phyloP scores from a whole-genome alignment of 1,140 invertebrate species.

The Brachionus manjavacas region DNA sequence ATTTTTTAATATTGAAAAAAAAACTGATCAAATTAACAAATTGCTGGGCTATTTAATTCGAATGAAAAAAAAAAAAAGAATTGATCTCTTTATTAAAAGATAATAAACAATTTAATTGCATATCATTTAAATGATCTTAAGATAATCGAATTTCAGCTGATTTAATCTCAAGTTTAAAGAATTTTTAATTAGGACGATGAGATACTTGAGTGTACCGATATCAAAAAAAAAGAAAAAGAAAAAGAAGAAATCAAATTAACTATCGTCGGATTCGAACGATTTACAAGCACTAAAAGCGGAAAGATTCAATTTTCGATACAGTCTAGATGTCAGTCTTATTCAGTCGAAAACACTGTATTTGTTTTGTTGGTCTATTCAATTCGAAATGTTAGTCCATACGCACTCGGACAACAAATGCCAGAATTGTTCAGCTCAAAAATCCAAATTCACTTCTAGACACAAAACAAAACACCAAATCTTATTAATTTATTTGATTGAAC shows the following conservation, averaged over 20 bases:
- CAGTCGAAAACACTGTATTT: background rate
- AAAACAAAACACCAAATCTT: slow-evolving; percentile 6
- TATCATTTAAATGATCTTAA: background rate
- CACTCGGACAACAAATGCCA: background rate
- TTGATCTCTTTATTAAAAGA: slow-evolving; percentile 12
- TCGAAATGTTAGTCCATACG: background rate
- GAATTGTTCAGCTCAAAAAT: background rate
- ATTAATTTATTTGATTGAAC: slow-evolving; percentile 1
- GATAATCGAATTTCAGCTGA: slow-evolving; percentile 25
- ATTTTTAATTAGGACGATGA: background rate
- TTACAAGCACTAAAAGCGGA: background rate
- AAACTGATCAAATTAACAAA: too few species aligned
- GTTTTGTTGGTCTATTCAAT: background rate
- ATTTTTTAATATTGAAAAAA: too few species aligned
- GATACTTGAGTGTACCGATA: slow-evolving; percentile 1
- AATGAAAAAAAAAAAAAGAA: background rate
- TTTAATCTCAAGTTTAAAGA: slow-evolving; percentile 36
- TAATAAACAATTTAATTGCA: slow-evolving; percentile 15
- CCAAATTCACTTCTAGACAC: background rate
- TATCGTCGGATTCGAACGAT: background rate
- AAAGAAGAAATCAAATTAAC: slow-evolving; percentile 5
- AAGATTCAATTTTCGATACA: background rate
- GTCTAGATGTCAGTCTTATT: background rate
- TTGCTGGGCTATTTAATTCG: too few species aligned
- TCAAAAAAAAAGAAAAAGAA: background rate